Evolutionary conservation across 2,888 invertebrate species (phyloP).

Genomic region (Petrolisthes cinctipes): DNA sequence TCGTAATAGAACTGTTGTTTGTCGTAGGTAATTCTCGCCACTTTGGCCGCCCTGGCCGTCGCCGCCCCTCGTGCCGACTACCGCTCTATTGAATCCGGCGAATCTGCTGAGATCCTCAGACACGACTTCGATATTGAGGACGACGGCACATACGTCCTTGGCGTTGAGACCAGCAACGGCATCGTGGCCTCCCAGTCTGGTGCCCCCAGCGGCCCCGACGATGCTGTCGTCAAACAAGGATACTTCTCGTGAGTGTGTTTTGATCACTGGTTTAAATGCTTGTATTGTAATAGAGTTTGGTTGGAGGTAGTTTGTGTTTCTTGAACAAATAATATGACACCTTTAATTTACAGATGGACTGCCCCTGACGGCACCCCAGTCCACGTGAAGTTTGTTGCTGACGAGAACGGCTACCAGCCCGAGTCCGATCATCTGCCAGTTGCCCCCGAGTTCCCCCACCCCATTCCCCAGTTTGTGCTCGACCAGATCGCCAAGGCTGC

Average conservation of each 20-base stretch:
- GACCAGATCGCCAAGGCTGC: too few species aligned
- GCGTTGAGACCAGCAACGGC: constrained; percentile 35
- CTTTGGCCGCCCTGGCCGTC: constrained; percentile 39
- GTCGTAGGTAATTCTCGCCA: constrained; percentile 37
- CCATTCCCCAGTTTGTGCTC: too few species aligned
- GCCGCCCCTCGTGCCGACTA: constrained; percentile 39
- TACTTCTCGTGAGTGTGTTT: constrained; percentile 10
- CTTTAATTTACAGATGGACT: too few species aligned
- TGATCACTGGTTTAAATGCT: too few species aligned
- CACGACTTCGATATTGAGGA: constrained; percentile 27
- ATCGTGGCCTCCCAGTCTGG: constrained; percentile 22
- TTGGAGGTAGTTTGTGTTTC: too few species aligned
- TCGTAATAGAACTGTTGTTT: neutral
- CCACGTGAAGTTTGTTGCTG: too few species aligned
- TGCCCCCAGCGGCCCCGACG: constrained; percentile 16
- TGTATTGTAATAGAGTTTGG: too few species aligned
- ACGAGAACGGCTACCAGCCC: too few species aligned
- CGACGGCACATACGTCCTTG: constrained; percentile 29
- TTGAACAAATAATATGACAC: too few species aligned
- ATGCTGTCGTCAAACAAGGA: constrained; percentile 2
- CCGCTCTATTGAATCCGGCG: constrained; percentile 7
- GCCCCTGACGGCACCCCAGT: too few species aligned
- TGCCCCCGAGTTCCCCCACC: too few species aligned
- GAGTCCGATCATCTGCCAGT: too few species aligned
- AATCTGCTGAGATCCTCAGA: constrained; percentile 36